A percentile compares a stretch with the other conserved stretches of the same genome.
Conservation (phyloP, 2,797 vertebrate species). For the Poecilia velifera region DNA sequence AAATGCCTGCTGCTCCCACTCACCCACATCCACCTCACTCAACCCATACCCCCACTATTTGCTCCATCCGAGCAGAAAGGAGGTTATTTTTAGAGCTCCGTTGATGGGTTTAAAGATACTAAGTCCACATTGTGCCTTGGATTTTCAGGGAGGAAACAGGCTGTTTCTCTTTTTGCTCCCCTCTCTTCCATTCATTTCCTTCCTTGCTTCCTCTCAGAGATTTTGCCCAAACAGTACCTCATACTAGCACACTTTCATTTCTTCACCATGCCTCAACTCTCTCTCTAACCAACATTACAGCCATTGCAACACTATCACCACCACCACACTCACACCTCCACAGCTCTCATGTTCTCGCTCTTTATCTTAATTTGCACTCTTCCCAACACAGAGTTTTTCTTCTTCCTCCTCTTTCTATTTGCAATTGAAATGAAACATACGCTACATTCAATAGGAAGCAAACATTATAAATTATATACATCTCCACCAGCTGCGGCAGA, state of each 20-base stretch:
- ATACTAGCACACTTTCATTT: constrained; percentile 50
- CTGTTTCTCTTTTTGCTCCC: constrained; percentile 64
- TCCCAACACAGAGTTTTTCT: constrained; percentile 42
- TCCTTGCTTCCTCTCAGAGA: constrained; percentile 55
- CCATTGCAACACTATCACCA: constrained; percentile 28
- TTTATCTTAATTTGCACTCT: constrained; percentile 46
- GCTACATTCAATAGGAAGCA: no score
- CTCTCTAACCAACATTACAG: constrained; percentile 34
- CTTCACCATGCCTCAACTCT: constrained; percentile 23
- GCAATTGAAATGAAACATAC: no score
- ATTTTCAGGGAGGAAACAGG: constrained; percentile 78
- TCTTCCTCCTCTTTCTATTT: constrained; percentile 28
- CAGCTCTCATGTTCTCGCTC: constrained; percentile 42
- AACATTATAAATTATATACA: no score
- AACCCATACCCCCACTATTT: constrained; percentile 39
- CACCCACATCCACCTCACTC: constrained; percentile 47
- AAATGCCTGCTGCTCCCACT: constrained; percentile 42
- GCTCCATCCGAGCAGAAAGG: constrained; percentile 63
- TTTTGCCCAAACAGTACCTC: constrained; percentile 32
- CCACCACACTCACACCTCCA: constrained; percentile 52
- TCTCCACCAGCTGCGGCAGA: no score
- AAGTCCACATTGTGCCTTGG: constrained; percentile 71
- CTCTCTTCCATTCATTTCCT: constrained; percentile 69
- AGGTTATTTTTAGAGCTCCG: constrained; percentile 80
- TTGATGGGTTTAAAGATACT: constrained; percentile 81